These are phyloP conservation scores for Anthoscopus minutus DNA, from an alignment of 2,113 vertebrate genomes.

Conservation along the genomic window DNA sequence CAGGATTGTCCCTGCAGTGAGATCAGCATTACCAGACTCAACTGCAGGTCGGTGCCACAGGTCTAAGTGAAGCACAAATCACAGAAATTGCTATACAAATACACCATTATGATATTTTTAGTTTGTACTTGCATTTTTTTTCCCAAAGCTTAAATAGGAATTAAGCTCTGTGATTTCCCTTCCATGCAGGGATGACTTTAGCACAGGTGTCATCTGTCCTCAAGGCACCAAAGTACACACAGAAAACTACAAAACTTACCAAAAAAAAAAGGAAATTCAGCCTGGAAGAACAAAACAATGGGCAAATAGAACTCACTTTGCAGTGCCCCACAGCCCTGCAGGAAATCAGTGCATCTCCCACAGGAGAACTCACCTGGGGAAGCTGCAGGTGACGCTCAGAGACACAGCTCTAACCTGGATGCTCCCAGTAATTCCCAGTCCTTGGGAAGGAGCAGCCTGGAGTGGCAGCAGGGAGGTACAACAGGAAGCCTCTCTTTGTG, in stretches of 20 bases:
- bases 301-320: background rate
- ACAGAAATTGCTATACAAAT: background rate
- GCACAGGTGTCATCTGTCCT: background rate
- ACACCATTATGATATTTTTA: background rate
- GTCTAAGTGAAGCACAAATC: background rate
- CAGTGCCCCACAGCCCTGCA: background rate
- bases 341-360: background rate
- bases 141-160: background rate
- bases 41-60: accelerated
- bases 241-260: background rate
- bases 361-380: background rate
- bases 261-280: background rate
- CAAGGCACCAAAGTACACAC: accelerated
- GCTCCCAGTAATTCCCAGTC: background rate
- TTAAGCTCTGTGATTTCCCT: background rate
- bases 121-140: background rate
- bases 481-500: background rate
- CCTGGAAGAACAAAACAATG: background rate
- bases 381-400: background rate
- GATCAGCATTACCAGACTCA: accelerated
- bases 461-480: background rate
- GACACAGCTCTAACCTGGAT: background rate
- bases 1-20: background rate
- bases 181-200: background rate
- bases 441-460: background rate